phyloP scores from a whole-genome alignment of 1,140 invertebrate genomes.

The Trinorchestia longiramus region DNA sequence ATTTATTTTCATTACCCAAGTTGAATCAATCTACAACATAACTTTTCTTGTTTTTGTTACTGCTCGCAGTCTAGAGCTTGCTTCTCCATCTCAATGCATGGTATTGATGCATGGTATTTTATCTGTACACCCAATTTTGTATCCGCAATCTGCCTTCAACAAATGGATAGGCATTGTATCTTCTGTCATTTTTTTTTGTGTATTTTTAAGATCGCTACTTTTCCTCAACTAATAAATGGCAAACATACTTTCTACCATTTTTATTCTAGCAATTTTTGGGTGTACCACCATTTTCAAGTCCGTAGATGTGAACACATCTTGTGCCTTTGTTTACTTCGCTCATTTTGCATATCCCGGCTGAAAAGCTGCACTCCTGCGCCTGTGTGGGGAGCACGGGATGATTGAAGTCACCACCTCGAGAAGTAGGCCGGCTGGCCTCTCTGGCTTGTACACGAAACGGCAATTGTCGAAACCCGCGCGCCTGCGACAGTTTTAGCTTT shows the following conservation, averaged over 20 bases:
- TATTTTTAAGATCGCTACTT: neutral
- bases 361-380: neutral
- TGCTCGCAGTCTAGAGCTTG: neutral
- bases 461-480: neutral
- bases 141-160: neutral
- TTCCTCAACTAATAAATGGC: neutral
- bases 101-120: neutral
- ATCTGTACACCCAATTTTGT: neutral
- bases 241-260: neutral
- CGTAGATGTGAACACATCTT: neutral
- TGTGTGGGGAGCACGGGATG: neutral
- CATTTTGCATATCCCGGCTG: neutral
- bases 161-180: neutral
- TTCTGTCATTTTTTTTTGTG: neutral
- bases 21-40: too few relatives aligned
- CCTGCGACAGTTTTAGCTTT: slow-evolving; percentile 4
- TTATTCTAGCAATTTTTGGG: neutral
- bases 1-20: too few relatives aligned
- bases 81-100: neutral
- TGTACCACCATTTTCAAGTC: neutral
- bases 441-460: slow-evolving; percentile 2
- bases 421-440: neutral
- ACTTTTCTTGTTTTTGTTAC: too few relatives aligned
- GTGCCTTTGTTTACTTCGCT: neutral
- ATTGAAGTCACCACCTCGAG: neutral